Evolutionary conservation across 92 coral and sea anemone genomes (phyloP).

Genomic region (Umimayanthus chanpuru): DNA sequence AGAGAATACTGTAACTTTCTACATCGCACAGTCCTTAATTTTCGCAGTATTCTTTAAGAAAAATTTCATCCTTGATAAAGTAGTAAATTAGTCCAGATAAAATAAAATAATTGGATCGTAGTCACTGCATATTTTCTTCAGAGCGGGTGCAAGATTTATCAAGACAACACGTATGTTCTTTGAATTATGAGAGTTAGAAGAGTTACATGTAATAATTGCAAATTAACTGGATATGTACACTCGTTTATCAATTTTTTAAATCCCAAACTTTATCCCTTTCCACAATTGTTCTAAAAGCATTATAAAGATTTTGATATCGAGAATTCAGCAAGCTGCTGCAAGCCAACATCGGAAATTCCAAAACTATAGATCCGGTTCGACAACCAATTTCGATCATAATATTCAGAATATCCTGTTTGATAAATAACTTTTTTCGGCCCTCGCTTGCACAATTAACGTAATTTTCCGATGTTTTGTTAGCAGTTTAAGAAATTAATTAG

Average conservation of each 20-base stretch:
- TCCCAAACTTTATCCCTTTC: neutral
- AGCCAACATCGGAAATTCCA: conserved; percentile 37
- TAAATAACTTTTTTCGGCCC: conserved; percentile 7
- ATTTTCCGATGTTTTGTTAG: conserved; percentile 49
- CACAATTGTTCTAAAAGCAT: neutral
- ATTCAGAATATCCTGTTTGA: conserved; percentile 44
- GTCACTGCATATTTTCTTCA: no score
- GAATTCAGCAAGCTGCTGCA: neutral
- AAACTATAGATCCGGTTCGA: conserved; percentile 1
- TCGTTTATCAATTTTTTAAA: no score
- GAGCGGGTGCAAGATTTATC: no score
- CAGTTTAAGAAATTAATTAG: conserved; percentile 40
- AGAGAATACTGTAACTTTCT: neutral
- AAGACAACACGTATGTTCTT: no score
- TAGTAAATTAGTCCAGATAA: neutral
- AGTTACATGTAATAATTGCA: neutral
- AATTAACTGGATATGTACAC: neutral
- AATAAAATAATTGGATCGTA: no score
- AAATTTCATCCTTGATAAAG: neutral
- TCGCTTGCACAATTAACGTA: conserved; percentile 7
- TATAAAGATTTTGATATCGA: neutral
- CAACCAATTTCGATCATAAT: conserved; percentile 10
- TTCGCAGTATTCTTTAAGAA: no score
- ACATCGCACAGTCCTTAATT: neutral
- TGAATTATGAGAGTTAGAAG: no score